Conservation (phyloP, 2,113 vertebrate species). For the Accipiter cooperii region DNA sequence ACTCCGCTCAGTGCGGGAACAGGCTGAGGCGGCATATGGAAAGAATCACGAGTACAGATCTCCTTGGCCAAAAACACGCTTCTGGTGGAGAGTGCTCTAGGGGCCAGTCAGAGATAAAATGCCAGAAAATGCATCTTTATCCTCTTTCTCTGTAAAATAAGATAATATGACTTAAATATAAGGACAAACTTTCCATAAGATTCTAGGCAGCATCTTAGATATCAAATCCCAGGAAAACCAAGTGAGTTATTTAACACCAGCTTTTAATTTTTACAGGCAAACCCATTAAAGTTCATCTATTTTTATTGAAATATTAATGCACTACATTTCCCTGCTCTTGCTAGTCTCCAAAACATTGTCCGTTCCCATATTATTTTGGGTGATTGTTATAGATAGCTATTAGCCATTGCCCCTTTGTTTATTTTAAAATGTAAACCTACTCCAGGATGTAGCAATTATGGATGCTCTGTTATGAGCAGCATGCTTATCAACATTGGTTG, state of each 20-base stretch:
- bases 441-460: conserved; percentile 30
- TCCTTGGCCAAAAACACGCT: not conserved
- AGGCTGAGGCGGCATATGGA: not conserved
- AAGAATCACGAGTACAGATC: conserved; percentile 26
- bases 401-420: conserved; percentile 31
- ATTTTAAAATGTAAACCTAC: conserved; percentile 52
- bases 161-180: not conserved
- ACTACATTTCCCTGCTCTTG: not conserved
- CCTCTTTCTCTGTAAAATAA: not conserved
- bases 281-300: not conserved
- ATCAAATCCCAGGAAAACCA: not conserved
- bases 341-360: not conserved
- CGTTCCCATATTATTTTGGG: not conserved
- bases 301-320: not conserved
- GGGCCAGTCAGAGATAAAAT: conserved; percentile 7
- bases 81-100: not conserved
- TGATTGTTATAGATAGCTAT: not conserved
- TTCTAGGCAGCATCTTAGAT: not conserved
- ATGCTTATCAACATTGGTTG: not conserved
- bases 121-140: not conserved
- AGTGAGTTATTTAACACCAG: not conserved
- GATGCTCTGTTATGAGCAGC: conserved; percentile 9
- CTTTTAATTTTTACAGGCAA: not conserved
- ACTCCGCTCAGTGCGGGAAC: not conserved
- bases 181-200: not conserved